phyloP scores from a whole-genome alignment of 2,113 vertebrate genomes.

The Peromyscus maniculatus region DNA sequence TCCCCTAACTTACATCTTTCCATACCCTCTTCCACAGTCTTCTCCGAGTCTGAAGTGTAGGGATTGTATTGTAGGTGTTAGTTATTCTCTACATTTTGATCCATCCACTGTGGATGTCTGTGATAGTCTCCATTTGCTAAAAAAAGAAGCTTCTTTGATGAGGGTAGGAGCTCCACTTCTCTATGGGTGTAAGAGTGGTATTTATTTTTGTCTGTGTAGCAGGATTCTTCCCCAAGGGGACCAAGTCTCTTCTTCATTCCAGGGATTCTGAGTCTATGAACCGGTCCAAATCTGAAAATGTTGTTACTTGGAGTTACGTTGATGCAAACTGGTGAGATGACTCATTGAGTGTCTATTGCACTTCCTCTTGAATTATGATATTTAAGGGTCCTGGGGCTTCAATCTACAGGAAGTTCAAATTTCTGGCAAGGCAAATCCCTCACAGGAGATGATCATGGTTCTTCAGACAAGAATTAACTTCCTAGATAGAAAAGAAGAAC shows the following conservation, averaged over 20 bases:
- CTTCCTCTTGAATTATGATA: background rate
- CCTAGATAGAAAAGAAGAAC: background rate
- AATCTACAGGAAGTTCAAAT: conserved; percentile 23
- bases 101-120: background rate
- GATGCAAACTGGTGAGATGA: background rate
- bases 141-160: background rate
- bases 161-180: background rate
- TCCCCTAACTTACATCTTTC: background rate
- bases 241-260: background rate
- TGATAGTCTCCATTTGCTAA: background rate
- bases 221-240: background rate
- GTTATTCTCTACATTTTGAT: background rate
- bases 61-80: background rate
- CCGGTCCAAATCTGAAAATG: background rate
- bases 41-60: background rate
- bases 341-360: background rate
- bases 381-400: background rate
- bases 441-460: background rate
- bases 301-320: background rate
- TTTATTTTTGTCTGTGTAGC: background rate
- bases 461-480: background rate
- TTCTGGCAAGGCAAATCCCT: background rate
- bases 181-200: background rate
- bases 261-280: background rate
- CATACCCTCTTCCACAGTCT: background rate